A percentile compares a stretch with the other conserved stretches of the same genome.
Conservation (phyloP, 2,113 vertebrate genomes). For the Anarrhichthys ocellatus region DNA sequence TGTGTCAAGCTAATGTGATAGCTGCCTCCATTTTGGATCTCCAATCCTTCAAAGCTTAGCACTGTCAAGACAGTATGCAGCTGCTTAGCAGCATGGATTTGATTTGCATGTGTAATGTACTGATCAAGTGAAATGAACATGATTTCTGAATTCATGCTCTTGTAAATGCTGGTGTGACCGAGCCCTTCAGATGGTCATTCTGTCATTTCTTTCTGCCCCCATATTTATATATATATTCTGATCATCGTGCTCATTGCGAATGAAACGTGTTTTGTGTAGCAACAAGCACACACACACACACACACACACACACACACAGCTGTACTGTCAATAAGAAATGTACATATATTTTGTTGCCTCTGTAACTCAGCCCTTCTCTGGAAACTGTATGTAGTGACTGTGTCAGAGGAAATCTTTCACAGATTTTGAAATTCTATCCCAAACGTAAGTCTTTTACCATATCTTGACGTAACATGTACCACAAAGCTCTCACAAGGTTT, state of each 20-base stretch:
- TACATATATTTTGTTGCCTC: slow-evolving; percentile 40
- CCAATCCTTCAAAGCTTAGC: background rate
- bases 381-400: slow-evolving; percentile 11
- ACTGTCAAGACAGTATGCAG: background rate
- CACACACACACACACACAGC: background rate
- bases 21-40: background rate
- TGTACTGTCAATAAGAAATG: slow-evolving; percentile 29
- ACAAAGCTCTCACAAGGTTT: background rate
- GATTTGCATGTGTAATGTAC: background rate
- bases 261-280: slow-evolving; percentile 23
- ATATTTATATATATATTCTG: background rate
- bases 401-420: background rate
- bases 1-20: background rate
- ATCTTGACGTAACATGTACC: background rate
- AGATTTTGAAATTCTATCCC: slow-evolving; percentile 1
- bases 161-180: background rate
- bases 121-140: background rate
- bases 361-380: slow-evolving; percentile 24
- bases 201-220: background rate
- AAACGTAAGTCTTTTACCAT: background rate
- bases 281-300: background rate
- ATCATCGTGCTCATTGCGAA: slow-evolving; percentile 8
- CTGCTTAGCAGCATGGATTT: background rate
- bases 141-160: background rate
- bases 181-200: background rate